These are phyloP conservation scores for Omphaloscelis lunosa DNA, from an alignment of 2,888 invertebrate genomes.

Conservation along the genomic window DNA sequence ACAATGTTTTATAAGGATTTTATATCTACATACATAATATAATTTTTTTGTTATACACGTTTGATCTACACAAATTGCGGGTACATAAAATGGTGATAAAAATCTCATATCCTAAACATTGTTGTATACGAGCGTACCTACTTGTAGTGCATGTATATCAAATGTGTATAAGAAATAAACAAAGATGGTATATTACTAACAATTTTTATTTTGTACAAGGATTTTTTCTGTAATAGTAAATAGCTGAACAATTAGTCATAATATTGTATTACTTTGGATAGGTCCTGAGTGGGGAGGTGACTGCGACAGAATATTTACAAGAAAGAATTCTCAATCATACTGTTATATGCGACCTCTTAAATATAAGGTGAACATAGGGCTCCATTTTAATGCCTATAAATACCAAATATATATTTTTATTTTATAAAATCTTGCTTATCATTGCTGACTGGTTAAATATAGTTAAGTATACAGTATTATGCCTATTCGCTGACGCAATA, in stretches of 20 bases:
- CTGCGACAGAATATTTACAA: conserved; percentile 65
- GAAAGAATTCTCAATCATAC: conserved; percentile 57
- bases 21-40: conserved; percentile 55
- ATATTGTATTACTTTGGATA: conserved; percentile 61
- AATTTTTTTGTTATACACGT: conserved; percentile 60
- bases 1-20: conserved; percentile 67
- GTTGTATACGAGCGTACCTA: conserved; percentile 53
- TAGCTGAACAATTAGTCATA: conserved; percentile 55
- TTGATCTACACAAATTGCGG: conserved; percentile 49
- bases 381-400: conserved; percentile 45
- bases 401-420: conserved; percentile 59
- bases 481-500: conserved; percentile 57
- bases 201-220: conserved; percentile 63
- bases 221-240: conserved; percentile 57
- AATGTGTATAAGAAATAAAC: conserved; percentile 54
- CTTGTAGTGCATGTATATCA: conserved; percentile 39
- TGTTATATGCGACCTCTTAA: conserved; percentile 57
- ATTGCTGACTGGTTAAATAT: conserved; percentile 53
- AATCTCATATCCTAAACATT: conserved; percentile 46
- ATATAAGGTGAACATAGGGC: conserved; percentile 55
- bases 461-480: conserved; percentile 55
- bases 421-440: conserved; percentile 45
- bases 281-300: conserved; percentile 62
- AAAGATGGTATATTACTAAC: conserved; percentile 53
- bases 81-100: conserved; percentile 30